These are phyloP conservation scores for Chaetodon trifascialis DNA, from an alignment of 2,113 vertebrate species.

Conservation along the genomic window DNA sequence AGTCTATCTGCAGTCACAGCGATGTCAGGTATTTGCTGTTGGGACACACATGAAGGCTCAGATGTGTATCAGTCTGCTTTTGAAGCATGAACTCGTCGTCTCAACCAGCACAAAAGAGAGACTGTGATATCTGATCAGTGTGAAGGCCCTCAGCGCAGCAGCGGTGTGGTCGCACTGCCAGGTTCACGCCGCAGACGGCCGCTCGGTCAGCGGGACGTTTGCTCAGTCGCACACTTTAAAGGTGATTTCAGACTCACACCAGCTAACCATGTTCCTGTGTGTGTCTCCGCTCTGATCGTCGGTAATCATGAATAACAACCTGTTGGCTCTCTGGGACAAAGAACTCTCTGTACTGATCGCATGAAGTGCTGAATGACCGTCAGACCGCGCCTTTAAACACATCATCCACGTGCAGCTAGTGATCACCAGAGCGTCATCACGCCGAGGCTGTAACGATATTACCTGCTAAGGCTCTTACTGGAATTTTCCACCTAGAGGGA, in stretches of 20 bases:
- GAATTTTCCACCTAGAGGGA: not conserved
- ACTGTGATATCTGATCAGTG: not conserved
- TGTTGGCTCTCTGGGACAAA: constrained; percentile 11
- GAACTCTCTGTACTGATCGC: not conserved
- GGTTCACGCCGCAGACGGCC: not conserved
- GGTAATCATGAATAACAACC: not conserved
- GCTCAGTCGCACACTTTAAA: not conserved
- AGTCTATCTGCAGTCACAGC: too few relatives aligned
- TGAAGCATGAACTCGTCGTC: too few relatives aligned
- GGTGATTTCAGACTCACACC: not conserved
- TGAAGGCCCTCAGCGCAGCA: not conserved
- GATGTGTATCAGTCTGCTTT: too few relatives aligned
- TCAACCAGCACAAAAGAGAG: not conserved
- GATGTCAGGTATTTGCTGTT: not conserved
- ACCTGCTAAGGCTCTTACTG: not conserved
- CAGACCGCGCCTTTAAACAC: not conserved
- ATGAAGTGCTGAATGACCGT: not conserved
- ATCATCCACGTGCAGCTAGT: not conserved
- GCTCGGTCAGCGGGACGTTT: not conserved
- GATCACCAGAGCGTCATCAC: not conserved
- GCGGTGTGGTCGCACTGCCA: not conserved
- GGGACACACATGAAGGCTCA: not conserved
- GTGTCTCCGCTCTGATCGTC: not conserved
- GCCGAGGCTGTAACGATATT: not conserved
- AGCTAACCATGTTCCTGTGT: not conserved